Evolutionary conservation across 2,797 vertebrate genomes (phyloP).

Genomic region (Muscicapa striata): DNA sequence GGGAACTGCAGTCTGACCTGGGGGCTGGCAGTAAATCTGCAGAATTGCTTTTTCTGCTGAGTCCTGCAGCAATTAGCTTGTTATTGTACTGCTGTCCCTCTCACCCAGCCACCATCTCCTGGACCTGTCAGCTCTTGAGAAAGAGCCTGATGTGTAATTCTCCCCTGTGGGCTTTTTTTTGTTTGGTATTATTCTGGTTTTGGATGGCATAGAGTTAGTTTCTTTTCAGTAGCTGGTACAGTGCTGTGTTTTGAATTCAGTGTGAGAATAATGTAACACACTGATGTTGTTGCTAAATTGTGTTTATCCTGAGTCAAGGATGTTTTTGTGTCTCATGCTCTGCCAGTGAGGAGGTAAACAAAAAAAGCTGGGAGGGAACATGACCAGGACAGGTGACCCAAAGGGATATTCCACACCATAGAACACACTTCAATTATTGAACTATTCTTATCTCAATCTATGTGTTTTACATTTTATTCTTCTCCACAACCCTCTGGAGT

Average conservation of each 20-base stretch:
- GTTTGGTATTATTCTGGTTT: background rate
- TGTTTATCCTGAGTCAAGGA: background rate
- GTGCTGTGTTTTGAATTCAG: background rate
- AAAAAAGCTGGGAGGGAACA: background rate
- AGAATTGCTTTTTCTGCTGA: background rate
- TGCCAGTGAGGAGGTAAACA: background rate
- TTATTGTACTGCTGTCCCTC: background rate
- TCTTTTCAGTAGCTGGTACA: background rate
- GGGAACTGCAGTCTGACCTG: background rate
- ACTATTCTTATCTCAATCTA: background rate
- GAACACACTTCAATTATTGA: background rate
- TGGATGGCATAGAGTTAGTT: background rate
- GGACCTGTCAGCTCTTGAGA: background rate
- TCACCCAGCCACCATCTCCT: background rate
- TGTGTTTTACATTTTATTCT: background rate
- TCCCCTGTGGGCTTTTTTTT: background rate
- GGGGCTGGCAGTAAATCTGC: background rate
- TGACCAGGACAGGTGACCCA: background rate
- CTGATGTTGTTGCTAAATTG: background rate
- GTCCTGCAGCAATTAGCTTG: background rate
- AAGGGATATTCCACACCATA: background rate
- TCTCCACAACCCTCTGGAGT: accelerated
- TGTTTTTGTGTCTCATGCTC: background rate
- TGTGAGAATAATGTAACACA: background rate
- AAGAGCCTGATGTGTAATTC: background rate